Base-by-base conservation (phyloP, 53 echinoderm and acorn worm genomes). In the Echinometra lucunter region DNA sequence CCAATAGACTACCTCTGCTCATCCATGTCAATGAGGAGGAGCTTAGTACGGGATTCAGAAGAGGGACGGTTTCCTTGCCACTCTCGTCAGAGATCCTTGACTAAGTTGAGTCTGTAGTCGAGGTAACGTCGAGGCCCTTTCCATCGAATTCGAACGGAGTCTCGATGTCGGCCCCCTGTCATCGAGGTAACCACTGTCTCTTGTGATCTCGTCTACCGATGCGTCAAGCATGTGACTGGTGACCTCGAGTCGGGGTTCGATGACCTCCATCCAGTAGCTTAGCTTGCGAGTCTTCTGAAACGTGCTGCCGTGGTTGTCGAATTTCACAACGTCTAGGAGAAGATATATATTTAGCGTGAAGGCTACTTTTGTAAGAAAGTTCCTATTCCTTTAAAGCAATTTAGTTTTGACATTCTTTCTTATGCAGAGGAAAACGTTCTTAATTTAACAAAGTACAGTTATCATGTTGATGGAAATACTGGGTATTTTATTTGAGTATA, bases 241-340 rank as follows among this genome's bases (percentile, higher is more conserved):
- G 58, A 90, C 44, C 37, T 92, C 92, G 32, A 92, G 69, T 1
- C 69, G 69, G 44, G 92, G 69, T 92, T 92, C 92, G 32, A 72
- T 92, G 44, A 92, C 32, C 53, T 92, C 92, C 92, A 92, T 92
- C 92, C 92, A 92, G 53, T 92, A 92, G 74, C 92, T 92, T 11
- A 92, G 92, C 74, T 92, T 92, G 9, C 92, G 69, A 2, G 44
- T 92, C 69, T 70, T 92, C 45, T 44, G 45, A 34, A 92, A 92
- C 37, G 58, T 40, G 42, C 91, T 90, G 25, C 92, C 92, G 74
- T 92, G 92, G 53, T 92, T 92, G 49, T 92, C 92, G 37, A 92
- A 92, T 70, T 92, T 92, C 44, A 92, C 92, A 25, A 92, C 49
- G 6, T 92, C 92, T 92, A 45, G 4, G 37, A 25, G 60, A 60